A percentile compares a stretch with the other conserved stretches of the same genome.
Evolutionary conservation across 2,888 invertebrate genomes (phyloP).

Genomic region (Hoplodrina blanda): DNA sequence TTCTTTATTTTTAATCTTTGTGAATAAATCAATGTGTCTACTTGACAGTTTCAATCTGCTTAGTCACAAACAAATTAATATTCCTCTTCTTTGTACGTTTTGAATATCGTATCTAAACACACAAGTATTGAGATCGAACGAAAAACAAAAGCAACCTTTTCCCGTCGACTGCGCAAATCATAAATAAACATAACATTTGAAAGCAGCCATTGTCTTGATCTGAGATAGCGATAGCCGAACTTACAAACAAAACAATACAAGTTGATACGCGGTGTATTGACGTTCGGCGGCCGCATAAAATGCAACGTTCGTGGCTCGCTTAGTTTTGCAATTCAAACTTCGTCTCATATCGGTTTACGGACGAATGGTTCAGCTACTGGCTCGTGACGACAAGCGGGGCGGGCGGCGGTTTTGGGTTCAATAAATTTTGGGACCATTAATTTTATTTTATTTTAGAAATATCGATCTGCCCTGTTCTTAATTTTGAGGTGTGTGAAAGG

Average conservation of each 20-base stretch:
- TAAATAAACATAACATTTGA: constrained; percentile 42
- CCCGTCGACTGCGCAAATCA: constrained; percentile 22
- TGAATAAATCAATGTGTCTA: too few species aligned
- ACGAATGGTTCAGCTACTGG: constrained; percentile 76
- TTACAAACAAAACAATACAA: constrained; percentile 58
- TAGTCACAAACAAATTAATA: not conserved
- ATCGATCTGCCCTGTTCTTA: not conserved
- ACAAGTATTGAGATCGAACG: not conserved
- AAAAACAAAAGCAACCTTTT: constrained; percentile 9
- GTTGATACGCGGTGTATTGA: constrained; percentile 54
- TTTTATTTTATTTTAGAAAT: not conserved
- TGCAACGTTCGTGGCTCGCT: constrained; percentile 69
- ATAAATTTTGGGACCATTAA: not conserved
- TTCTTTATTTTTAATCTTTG: too few species aligned
- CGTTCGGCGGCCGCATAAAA: constrained; percentile 69
- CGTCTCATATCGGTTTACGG: constrained; percentile 86
- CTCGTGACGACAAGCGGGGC: constrained; percentile 46
- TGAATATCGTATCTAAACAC: constrained; percentile 1
- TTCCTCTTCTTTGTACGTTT: not conserved
- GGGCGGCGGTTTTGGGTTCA: constrained; percentile 1
- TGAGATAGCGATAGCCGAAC: constrained; percentile 51
- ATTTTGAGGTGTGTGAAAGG: not conserved
- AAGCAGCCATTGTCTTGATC: constrained; percentile 32
- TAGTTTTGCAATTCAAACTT: constrained; percentile 89
- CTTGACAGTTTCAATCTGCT: not conserved